phyloP scores from a whole-genome alignment of 2,888 invertebrate species.

The Drosophila maculinotata region DNA sequence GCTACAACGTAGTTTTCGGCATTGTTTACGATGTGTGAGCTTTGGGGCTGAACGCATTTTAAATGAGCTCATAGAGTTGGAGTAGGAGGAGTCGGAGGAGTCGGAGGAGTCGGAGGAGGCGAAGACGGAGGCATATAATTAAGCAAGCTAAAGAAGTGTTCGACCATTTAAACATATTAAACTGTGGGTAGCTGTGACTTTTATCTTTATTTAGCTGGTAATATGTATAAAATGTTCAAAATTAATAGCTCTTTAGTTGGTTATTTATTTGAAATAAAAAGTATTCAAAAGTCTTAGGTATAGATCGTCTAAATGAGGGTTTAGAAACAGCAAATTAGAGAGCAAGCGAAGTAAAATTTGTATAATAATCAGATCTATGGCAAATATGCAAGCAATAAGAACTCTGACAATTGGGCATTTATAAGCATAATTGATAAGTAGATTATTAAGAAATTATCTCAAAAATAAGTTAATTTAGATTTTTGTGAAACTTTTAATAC shows the following conservation, averaged over 20 bases:
- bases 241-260: neutral
- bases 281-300: neutral
- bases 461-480: no score
- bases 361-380: no score
- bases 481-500: no score
- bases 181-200: constrained; percentile 33
- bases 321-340: no score
- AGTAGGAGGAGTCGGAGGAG: constrained; percentile 12
- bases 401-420: no score
- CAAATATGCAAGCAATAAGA: no score
- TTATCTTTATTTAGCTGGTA: constrained; percentile 35
- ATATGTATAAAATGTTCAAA: neutral
- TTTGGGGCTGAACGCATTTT: constrained; percentile 71
- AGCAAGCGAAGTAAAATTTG: no score
- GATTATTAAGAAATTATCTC: no score
- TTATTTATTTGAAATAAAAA: neutral
- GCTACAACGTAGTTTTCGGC: constrained; percentile 40
- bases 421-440: no score
- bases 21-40: constrained; percentile 74
- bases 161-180: constrained; percentile 25
- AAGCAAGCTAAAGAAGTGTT: constrained; percentile 20
- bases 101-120: constrained; percentile 12
- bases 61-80: constrained; percentile 50
- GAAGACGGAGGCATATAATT: constrained; percentile 35
- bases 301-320: no score